Evolutionary conservation across 2,888 invertebrate genomes (phyloP), one percentile per base, ranked within the genome.

Genomic region (Anarsia innoxiella): DNA sequence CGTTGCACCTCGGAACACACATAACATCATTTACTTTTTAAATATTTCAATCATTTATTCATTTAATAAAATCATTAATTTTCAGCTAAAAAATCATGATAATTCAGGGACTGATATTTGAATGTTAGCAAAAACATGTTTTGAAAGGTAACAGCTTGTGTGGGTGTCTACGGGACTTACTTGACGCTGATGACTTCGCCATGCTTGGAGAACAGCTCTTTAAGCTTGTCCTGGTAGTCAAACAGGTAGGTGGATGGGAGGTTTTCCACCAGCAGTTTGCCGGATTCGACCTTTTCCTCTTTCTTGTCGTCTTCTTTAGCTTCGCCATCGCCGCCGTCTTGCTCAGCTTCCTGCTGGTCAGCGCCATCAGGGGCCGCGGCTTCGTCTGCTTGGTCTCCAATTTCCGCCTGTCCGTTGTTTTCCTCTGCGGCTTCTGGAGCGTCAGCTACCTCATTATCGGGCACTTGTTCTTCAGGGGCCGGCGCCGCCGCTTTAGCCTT

Each of bases 181-280:
- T 82, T 84, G 47, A 84, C 71, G 19, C 57, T 54, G 51, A 53
- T 50, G 44, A 84, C 62, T 65, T 84, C 84, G 48, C 84, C 84
- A 38, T 84, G 62, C 53, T 84, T 80, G 27, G 80, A 77, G 68
- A 84, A 84, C 44, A 80, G 50, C 58, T 84, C 84, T 57, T 80
- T 84, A 39, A 84, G 79, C 60, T 83, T 83, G 39, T 84, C 84
- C 63, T 84, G 84, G 53, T 84, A 84, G 55, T 80, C 79, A 49
- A 84, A 84, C 47, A 84, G 72, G 58, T 65, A 84, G 63, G 69
- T 79, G 19, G 77, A 66, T 8, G 84, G 84, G 41, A 84, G 71
- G 55, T 83, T 82, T 59, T 84, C 84, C 23, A 84, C 73, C 10
- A 84, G 72, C 51, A 84, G 61, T 77, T 84, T 84, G 68, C 84